Conservation (phyloP, 1,140 invertebrate species). For the Anoplolepis gracilipes region DNA sequence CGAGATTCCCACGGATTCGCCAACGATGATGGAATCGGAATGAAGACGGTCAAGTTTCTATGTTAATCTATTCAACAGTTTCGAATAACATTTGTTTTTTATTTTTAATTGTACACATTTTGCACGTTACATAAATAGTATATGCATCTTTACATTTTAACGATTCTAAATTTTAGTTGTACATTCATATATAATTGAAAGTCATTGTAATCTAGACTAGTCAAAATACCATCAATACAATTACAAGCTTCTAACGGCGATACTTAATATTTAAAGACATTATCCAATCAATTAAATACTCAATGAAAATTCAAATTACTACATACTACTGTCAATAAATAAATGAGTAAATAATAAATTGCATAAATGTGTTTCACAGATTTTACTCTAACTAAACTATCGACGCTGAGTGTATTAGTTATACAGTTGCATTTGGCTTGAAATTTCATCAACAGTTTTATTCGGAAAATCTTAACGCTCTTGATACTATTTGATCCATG, state of each 20-base stretch:
- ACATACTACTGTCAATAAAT: no score
- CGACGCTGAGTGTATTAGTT: background rate
- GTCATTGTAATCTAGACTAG: constrained; percentile 22
- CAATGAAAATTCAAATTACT: constrained; percentile 41
- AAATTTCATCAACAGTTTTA: background rate
- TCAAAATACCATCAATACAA: constrained; percentile 20
- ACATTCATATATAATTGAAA: background rate
- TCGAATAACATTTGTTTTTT: background rate
- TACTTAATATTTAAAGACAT: constrained; percentile 25
- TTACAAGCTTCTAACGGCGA: background rate
- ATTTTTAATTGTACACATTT: background rate
- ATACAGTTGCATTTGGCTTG: background rate
- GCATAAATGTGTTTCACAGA: background rate
- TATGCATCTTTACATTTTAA: background rate
- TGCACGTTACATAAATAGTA: background rate
- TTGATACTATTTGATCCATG: background rate
- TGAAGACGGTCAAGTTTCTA: constrained; percentile 18
- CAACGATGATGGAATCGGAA: constrained; percentile 28
- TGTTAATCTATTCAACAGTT: background rate
- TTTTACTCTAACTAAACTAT: background rate
- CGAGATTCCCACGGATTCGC: constrained; percentile 52
- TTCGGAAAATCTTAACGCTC: background rate
- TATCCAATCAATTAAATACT: constrained; percentile 13
- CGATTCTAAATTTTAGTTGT: background rate
- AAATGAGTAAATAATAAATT: no score